phyloP scores from a whole-genome alignment of 2,888 invertebrate genomes.

The Pocota personata region DNA sequence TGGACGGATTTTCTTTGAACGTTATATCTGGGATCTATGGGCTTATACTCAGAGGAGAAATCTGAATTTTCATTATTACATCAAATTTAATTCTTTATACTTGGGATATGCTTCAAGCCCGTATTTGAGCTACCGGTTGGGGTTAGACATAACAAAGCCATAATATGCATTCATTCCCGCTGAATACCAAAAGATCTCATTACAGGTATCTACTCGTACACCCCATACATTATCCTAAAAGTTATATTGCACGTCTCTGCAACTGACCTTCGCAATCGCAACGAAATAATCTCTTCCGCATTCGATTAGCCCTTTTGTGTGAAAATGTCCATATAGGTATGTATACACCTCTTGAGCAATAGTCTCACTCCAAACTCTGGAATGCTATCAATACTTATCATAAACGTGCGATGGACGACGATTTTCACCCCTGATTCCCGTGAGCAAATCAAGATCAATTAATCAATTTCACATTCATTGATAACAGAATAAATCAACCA shows the following conservation, averaged over 20 bases:
- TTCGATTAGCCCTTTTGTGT: slow-evolving; percentile 43
- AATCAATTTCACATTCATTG: slow-evolving; percentile 70
- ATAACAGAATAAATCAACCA: slow-evolving; percentile 71
- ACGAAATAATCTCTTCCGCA: slow-evolving; percentile 51
- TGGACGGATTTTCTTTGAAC: too few relatives aligned
- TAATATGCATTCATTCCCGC: too few relatives aligned
- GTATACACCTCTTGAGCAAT: neutral
- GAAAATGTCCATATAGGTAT: neutral
- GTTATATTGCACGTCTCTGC: neutral
- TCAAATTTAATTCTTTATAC: too few relatives aligned
- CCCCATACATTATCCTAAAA: neutral
- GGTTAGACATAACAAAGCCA: too few relatives aligned
- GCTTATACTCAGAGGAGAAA: too few relatives aligned
- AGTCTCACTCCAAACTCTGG: neutral
- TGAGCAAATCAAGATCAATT: slow-evolving; percentile 67
- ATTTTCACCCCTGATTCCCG: neutral
- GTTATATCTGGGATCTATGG: too few relatives aligned
- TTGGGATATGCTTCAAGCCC: too few relatives aligned
- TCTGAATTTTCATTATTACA: too few relatives aligned
- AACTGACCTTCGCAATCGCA: slow-evolving; percentile 37
- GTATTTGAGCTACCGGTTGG: too few relatives aligned
- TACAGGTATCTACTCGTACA: neutral
- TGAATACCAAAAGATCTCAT: neutral
- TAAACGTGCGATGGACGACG: slow-evolving; percentile 47
- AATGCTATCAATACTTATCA: slow-evolving; percentile 59